A percentile compares a stretch with the other conserved stretches of the same genome.
Conservation (phyloP, 2,888 invertebrate species). For the Polia nebulosa region DNA sequence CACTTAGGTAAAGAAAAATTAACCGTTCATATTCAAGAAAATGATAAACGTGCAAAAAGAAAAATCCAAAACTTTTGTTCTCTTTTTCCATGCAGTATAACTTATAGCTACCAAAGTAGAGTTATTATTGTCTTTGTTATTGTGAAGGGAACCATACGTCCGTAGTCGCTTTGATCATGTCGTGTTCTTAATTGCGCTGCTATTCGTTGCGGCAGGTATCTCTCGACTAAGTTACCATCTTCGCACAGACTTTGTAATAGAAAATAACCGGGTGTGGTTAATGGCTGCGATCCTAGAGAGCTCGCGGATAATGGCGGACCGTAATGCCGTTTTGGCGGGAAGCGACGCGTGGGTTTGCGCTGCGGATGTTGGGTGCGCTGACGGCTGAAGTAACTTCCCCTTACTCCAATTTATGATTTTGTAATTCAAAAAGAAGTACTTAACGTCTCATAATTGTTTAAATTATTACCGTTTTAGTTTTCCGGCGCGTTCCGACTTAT, state of each 20-base stretch:
- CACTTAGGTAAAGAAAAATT: slow-evolving; percentile 9
- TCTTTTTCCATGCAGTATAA: slow-evolving; percentile 15
- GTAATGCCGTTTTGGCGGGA: slow-evolving; percentile 72
- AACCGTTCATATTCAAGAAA: slow-evolving; percentile 20
- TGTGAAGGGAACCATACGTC: slow-evolving; percentile 65
- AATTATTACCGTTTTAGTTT: slow-evolving; percentile 33
- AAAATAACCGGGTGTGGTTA: slow-evolving; percentile 73
- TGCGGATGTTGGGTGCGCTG: slow-evolving; percentile 62
- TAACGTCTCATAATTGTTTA: slow-evolving; percentile 41
- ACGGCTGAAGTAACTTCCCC: slow-evolving; percentile 65
- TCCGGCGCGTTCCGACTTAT: slow-evolving; percentile 36
- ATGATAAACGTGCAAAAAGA: slow-evolving; percentile 14
- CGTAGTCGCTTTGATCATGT: slow-evolving; percentile 71
- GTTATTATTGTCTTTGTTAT: slow-evolving; percentile 62
- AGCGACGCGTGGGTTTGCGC: slow-evolving; percentile 61
- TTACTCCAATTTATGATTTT: slow-evolving; percentile 54
- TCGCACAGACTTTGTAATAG: slow-evolving; percentile 57
- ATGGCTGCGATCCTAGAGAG: slow-evolving; percentile 78
- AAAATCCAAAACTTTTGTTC: slow-evolving; percentile 20
- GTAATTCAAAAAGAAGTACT: slow-evolving; percentile 44
- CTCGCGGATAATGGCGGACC: slow-evolving; percentile 66
- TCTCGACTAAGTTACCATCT: slow-evolving; percentile 52
- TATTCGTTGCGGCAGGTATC: slow-evolving; percentile 59
- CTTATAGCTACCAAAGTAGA: slow-evolving; percentile 41
- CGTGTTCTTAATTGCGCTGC: slow-evolving; percentile 68